Evolutionary conservation across 2,113 vertebrate species (phyloP), one percentile per base, ranked within the genome.

Genomic region (Monopterus albus): DNA sequence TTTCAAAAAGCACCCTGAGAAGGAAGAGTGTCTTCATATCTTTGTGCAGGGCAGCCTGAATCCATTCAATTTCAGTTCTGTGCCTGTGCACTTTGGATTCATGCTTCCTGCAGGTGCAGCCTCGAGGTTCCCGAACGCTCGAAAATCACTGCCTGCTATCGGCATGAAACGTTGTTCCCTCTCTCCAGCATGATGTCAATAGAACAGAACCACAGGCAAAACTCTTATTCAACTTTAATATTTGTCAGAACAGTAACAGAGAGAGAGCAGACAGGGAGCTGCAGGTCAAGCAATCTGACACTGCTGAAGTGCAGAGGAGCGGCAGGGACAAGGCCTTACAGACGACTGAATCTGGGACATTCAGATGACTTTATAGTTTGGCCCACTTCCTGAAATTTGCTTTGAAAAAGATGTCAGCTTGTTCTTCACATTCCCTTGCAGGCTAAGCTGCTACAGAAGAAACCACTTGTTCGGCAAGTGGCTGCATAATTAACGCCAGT

Each of bases 191-290:
- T 21, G 31, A 72, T 70, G 66, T 66, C 58, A 43, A 56, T 12
- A 62, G 72, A 66, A 68, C 72, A 72, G 29, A 61, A 77, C 75
- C 72, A 42, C 45, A 9, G 58, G 81, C 66, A 29, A 72, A 70
- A 73, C 62, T 69, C 43, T 40, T 50, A 65, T 76, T 85, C 57
- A 63, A 18, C 72, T 66, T 64, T 25, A 66, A 79, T 71, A 49
- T 80, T 64, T 50, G 52, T 81, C 75, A 78, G 62, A 66, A 47
- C 17, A 60, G 65, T 31, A 64, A 13, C 61, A 53, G 49, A 67
- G 40, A 42, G 35, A 31, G 59, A 75, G 18, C 66, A 55, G 75
- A 64, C 61, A 18, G 28, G 51, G n/a, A 39, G 70, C 79, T 57
- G 45, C 57, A 7, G 82, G 78, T 85, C 78, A 60, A 58, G 74